Evolutionary conservation across 2,797 vertebrate species (phyloP), one percentile per base, ranked within the genome.

Genomic region (Chaunax sp.): DNA sequence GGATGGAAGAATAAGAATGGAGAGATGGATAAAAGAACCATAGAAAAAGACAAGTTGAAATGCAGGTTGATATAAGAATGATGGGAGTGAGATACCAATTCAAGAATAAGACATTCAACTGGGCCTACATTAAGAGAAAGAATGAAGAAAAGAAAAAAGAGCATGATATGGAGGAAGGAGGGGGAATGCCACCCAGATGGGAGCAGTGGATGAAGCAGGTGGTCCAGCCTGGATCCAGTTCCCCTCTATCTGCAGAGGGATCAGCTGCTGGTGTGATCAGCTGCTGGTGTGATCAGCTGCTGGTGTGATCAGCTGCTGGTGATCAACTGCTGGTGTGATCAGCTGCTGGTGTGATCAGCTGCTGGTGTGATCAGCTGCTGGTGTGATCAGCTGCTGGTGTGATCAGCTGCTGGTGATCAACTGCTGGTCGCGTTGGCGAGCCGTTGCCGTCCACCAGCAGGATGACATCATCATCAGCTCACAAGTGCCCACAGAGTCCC

Each of bases 401-500:
- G n/a, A n/a, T n/a, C n/a, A n/a, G n/a, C n/a, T n/a, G n/a, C n/a
- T n/a, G n/a, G n/a, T n/a, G n/a, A n/a, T n/a, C n/a, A n/a, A n/a
- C 66, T 74, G 72, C 40, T 19, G 59, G 55, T 66, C 55, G 63
- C 44, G 12, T 11, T 68, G 67, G 46, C 22, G 15, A 41, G 10
- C 56, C n/a, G 14, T 52, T 20, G 3, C 35, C 8, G 26, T 64
- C 64, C 60, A 59, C 47, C 71, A 41, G 60, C 75, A 68, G 45
- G 72, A 25, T 84, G 82, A 85, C 74, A 74, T 87, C 77, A 78
- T 57, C 52, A 7, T 71, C 20, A 72, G 49, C 78, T 80, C 78
- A 64, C 59, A 75, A n/a, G 50, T 20, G 25, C 65, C 61, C 63
- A 53, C 37, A n/a, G 30, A 57, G 50, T 6, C 28, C 28, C 28